These are phyloP conservation scores for Idaea biselata DNA, from an alignment of 2,888 invertebrate species.

Conservation along the genomic window DNA sequence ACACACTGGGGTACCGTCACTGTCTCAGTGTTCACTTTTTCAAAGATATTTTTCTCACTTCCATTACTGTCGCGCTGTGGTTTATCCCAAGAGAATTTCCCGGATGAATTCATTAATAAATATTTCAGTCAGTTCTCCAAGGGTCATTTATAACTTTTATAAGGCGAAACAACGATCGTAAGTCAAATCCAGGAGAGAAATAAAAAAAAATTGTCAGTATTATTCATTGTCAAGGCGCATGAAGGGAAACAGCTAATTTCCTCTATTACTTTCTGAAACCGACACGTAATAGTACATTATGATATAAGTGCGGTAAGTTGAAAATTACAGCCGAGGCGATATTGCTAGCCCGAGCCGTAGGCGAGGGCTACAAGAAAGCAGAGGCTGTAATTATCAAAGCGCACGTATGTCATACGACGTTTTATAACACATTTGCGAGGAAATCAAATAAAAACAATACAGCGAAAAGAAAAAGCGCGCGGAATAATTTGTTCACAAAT, in stretches of 20 bases:
- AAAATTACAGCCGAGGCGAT: no score
- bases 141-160: slow-evolving; percentile 37
- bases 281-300: no score
- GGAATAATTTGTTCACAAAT: no score
- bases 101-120: slow-evolving; percentile 55
- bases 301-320: no score
- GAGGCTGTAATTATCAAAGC: no score
- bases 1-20: slow-evolving; percentile 44
- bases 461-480: no score
- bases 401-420: no score
- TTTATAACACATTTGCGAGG: no score
- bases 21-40: slow-evolving; percentile 45
- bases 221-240: background rate
- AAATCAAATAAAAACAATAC: no score
- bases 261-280: slow-evolving; percentile 33
- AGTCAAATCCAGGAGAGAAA: slow-evolving; percentile 10
- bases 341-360: no score
- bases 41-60: slow-evolving; percentile 51
- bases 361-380: no score
- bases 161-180: slow-evolving; percentile 29
- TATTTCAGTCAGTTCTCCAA: slow-evolving; percentile 39
- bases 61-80: slow-evolving; percentile 52
- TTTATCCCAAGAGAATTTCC: slow-evolving; percentile 40
- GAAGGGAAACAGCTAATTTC: slow-evolving; percentile 27
- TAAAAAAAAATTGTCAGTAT: background rate